Base-by-base conservation (phyloP, 2,113 vertebrate genomes). In the Sterrhoptilus dennistouni region DNA sequence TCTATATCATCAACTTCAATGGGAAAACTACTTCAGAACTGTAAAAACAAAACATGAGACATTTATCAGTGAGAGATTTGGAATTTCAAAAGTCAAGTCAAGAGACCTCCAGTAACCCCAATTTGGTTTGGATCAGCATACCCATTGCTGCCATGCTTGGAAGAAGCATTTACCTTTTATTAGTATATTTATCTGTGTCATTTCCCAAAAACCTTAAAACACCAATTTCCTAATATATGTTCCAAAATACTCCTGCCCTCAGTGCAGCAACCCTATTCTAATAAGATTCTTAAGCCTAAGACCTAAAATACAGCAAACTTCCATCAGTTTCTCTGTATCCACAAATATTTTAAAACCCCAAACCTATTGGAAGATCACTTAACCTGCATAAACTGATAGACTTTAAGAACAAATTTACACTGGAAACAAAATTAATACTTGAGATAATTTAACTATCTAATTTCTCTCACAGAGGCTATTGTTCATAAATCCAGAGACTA, bases 351-450 rank as follows among this genome's bases (percentile, higher is more conserved):
- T 21, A 74, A 83, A 64, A 44, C 17, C 38, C 38, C 33, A 84
- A 91, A 60, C 36, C 77, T 66, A 31, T 64, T 95, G 83, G 92
- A 96, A 92, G 40, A 80, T 60, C 31, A 47, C 87, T 90, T 87
- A 42, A 89, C 54, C 69, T 93, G 76, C 53, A 93, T 29, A 83
- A 85, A 70, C 59, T 52, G 31, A 28, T 42, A 88, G 60, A 80
- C 44, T 81, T 80, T 28, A 70, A 86, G 31, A 89, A 83, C 5
- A 93, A 63, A 95, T 59, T 63, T 78, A 50, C 69, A 95, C 69
- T 57, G 70, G 44, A 93, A 70, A 13, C 17, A 68, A 80, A 94
- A 70, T 60, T 52, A 52, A 91, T 83, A 35, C 50, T 90, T 85
- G 40, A 3, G 0, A 31, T 59, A 80, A 83, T 92, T 92, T 70